Percentiles rank a stretch among this genome's conserved stretches.
Evolutionary conservation across 1,140 invertebrate genomes (phyloP).

Genomic region (Polypedilum pembai): DNA sequence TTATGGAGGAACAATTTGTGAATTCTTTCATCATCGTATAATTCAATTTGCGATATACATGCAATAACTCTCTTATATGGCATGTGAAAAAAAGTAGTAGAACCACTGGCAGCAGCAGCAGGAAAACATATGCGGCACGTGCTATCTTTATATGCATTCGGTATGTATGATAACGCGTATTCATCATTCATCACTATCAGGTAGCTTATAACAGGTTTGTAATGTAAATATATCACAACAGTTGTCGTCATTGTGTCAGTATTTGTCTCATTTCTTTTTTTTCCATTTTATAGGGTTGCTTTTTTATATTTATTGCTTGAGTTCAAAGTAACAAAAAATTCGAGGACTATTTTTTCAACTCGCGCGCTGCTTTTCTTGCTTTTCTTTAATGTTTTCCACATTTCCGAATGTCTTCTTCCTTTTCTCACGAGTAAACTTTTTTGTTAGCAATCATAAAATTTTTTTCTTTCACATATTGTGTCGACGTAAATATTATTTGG

Average conservation of each 20-base stretch:
- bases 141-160: not conserved
- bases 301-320: no score
- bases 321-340: no score
- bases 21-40: not conserved
- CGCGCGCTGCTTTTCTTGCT: no score
- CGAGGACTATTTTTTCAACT: no score
- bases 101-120: not conserved
- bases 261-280: constrained; percentile 4
- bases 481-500: no score
- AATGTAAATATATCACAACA: not conserved
- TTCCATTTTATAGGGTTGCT: not conserved
- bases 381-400: no score
- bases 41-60: not conserved
- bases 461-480: no score
- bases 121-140: not conserved
- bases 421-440: no score
- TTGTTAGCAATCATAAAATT: no score
- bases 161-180: not conserved
- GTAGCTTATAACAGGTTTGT: not conserved
- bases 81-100: not conserved
- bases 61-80: not conserved
- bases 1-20: not conserved
- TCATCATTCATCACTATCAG: not conserved
- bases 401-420: no score
- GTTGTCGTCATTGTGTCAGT: constrained; percentile 3